Base-by-base conservation (phyloP, 2,888 invertebrate genomes). In the Agrypnus murinus region DNA sequence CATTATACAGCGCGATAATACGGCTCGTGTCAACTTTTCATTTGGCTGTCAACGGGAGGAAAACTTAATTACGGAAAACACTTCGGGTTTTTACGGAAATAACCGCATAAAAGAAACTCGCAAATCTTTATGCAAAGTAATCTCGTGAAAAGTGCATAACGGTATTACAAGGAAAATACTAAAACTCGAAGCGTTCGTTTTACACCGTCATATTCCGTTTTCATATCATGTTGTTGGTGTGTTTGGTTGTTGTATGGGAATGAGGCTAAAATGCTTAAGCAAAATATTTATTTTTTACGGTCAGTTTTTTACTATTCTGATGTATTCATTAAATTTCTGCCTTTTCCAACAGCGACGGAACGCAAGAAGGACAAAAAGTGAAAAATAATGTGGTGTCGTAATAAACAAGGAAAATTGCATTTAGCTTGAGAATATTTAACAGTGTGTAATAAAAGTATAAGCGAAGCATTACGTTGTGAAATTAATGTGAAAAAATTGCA, bases 51-150 rank as follows among this genome's bases (percentile, higher is more conserved):
- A 75, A 75, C 76, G 75, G 66, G 74, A 74, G 72, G 75, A 78
- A 25, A 80, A 80, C 78, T 80, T 80, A 80, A 80, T 80, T 80
- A 80, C 77, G 76, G 77, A 80, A 79, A 80, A 78, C 78, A 80
- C 78, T 80, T 76, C 69, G 72, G 73, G 59, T 77, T 79, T 63
- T 79, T 77, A 75, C 75, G 72, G 70, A 75, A 25, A 74, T 72
- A 75, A 75, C 76, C 75, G 72, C 76, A 78, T 78, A 76, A 79
- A 79, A 25, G 70, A 73, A 65, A 55, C 58, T 70, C 74, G 70
- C 73, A 74, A 75, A 78, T 77, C 74, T 77, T 25, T 76, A 78
- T 77, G 79, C 78, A 79, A 79, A 80, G 79, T 79, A 79, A 79
- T 80, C 77, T 79, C 75, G 77, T 72, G 77, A 78, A 75, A 79